Percentiles rank a stretch among this genome's conserved stretches.
Evolutionary conservation across 2,797 vertebrate genomes (phyloP).

Genomic region (Phrynocephalus forsythii): DNA sequence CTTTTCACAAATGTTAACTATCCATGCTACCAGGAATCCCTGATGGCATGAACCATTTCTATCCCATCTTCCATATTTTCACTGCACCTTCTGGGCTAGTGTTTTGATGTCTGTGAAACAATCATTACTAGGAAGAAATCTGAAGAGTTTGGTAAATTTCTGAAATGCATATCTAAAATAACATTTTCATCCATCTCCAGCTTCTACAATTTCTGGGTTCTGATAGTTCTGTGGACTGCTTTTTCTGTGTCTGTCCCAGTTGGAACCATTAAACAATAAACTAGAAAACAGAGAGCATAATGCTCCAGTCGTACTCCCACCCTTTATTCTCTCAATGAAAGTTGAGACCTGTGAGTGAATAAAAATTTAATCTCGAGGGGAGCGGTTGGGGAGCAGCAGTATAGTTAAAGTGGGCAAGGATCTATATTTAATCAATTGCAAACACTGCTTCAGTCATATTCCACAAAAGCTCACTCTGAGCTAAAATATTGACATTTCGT

Average conservation of each 20-base stretch:
- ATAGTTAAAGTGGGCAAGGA: background rate
- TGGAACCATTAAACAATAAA: background rate
- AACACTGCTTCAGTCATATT: constrained; percentile 22
- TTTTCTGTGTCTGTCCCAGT: too few relatives aligned
- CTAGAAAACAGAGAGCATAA: background rate
- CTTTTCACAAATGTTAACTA: background rate
- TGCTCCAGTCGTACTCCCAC: background rate
- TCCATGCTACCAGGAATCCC: too few relatives aligned
- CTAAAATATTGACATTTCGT: constrained; percentile 29
- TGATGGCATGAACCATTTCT: too few relatives aligned
- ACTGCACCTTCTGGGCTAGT: too few relatives aligned
- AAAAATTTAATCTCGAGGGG: background rate
- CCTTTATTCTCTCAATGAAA: background rate
- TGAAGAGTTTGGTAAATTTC: background rate
- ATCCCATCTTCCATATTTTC: too few relatives aligned
- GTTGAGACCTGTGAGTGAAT: constrained; percentile 11
- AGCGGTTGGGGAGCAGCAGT: constrained; percentile 6
- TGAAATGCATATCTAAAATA: background rate
- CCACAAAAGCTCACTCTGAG: constrained; percentile 16
- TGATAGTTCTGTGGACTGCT: background rate
- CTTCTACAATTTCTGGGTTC: background rate
- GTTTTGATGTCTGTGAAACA: too few relatives aligned
- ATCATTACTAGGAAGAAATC: background rate
- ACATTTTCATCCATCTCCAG: background rate
- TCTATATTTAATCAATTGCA: constrained; percentile 26